Percentiles rank a stretch among this genome's conserved stretches.
Conservation (phyloP, 2,797 vertebrate genomes). For the Ambastaia sidthimunki region DNA sequence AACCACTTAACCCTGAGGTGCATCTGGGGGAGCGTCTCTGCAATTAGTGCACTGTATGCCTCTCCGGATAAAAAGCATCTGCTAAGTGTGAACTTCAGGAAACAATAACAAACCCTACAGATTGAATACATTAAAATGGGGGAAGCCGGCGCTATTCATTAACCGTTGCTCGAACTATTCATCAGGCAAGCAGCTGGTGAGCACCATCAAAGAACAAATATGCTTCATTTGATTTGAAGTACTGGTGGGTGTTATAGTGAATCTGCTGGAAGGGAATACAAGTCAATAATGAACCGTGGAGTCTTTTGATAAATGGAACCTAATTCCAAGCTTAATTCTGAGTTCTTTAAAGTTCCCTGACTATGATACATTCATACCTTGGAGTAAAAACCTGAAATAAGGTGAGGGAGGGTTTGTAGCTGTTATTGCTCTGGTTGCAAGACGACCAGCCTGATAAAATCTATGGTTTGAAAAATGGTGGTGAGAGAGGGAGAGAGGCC, state of each 20-base stretch:
- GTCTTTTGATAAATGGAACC: conserved; percentile 34
- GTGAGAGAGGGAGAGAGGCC: background rate
- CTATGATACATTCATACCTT: conserved; percentile 32
- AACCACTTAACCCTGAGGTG: conserved; percentile 28
- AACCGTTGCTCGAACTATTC: background rate
- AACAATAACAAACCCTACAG: conserved; percentile 13
- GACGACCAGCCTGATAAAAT: conserved; percentile 29
- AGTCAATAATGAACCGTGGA: conserved; percentile 18
- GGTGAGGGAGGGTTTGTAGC: background rate
- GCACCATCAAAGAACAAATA: background rate
- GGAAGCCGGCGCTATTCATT: background rate
- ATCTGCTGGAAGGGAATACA: conserved; percentile 20
- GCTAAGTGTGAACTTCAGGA: conserved; percentile 6
- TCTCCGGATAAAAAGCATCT: conserved; percentile 13
- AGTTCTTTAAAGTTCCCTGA: conserved; percentile 33
- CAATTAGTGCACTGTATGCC: conserved; percentile 17
- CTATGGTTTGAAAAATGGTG: conserved; percentile 16
- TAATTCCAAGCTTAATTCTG: conserved; percentile 19
- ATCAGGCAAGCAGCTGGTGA: background rate
- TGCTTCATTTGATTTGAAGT: background rate
- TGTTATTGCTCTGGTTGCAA: conserved; percentile 12
- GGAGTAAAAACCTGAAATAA: conserved; percentile 15
- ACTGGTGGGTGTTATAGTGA: background rate
- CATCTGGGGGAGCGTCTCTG: background rate
- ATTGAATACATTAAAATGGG: background rate